phyloP scores from a whole-genome alignment of 23 tunicate species.

The Clavelina lepadiformis region DNA sequence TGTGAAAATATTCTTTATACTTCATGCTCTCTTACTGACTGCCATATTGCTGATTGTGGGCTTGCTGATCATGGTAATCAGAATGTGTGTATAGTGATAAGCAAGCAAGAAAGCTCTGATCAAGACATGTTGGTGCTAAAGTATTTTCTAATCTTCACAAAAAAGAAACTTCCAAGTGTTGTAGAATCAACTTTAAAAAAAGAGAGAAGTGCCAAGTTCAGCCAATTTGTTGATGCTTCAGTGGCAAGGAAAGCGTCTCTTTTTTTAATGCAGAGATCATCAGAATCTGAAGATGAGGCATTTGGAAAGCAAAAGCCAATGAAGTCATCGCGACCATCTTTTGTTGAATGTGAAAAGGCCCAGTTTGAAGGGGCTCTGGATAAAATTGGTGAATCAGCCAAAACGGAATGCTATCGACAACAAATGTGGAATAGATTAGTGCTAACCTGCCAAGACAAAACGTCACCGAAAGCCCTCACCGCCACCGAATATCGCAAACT shows the following conservation, averaged over 20 bases:
- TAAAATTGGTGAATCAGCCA: slow-evolving; percentile 10
- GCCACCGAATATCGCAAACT: slow-evolving; percentile 22
- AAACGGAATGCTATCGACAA: slow-evolving; percentile 37
- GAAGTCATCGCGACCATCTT: slow-evolving; percentile 2
- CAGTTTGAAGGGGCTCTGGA: slow-evolving; percentile 9
- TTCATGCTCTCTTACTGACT: neutral
- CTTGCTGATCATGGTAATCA: slow-evolving; percentile 7
- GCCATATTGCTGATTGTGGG: slow-evolving; percentile 12
- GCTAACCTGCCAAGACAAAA: slow-evolving; percentile 33
- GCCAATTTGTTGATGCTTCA: too few relatives aligned
- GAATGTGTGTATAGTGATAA: slow-evolving; percentile 8
- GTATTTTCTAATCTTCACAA: slow-evolving; percentile 27
- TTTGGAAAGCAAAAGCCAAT: slow-evolving; percentile 1
- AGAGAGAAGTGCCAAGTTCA: too few relatives aligned
- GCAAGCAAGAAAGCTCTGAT: neutral
- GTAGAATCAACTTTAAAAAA: too few relatives aligned
- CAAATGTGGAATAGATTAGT: slow-evolving; percentile 33
- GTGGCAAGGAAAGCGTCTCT: too few relatives aligned
- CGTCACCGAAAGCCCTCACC: neutral
- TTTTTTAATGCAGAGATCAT: too few relatives aligned
- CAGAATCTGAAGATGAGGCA: slow-evolving; percentile 6
- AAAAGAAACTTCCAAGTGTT: too few relatives aligned
- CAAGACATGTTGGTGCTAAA: slow-evolving; percentile 1
- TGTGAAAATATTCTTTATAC: slow-evolving; percentile 12
- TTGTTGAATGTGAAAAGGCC: slow-evolving; percentile 26